These are phyloP conservation scores for Dolichopus griseipennis DNA, from an alignment of 2,888 invertebrate genomes.

Conservation along the genomic window DNA sequence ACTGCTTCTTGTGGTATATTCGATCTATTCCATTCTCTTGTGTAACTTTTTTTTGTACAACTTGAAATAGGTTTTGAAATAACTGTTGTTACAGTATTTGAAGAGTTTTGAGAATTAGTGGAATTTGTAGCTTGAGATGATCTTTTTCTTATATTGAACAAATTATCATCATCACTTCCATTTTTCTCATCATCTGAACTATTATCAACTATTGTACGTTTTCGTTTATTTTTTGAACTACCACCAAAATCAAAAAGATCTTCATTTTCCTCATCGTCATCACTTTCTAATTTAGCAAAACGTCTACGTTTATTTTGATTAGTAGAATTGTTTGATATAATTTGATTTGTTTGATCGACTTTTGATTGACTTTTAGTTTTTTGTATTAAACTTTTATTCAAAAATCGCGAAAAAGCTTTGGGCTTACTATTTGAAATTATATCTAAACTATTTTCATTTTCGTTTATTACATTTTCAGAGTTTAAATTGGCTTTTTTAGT, in stretches of 20 bases:
- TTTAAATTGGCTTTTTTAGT: background rate
- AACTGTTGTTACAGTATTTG: background rate
- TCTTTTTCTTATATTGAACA: slow-evolving; percentile 18
- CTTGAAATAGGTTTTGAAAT: slow-evolving; percentile 13
- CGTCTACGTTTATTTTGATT: slow-evolving; percentile 28
- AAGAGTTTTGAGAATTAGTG: slow-evolving; percentile 22
- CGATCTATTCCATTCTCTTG: slow-evolving; percentile 17
- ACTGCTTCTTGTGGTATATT: slow-evolving; percentile 26
- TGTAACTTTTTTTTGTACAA: slow-evolving; percentile 25
- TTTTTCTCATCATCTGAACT: slow-evolving; percentile 7
- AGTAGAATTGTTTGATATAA: slow-evolving; percentile 12
- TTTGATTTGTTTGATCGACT: background rate
- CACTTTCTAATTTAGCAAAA: slow-evolving; percentile 30
- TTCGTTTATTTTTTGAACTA: slow-evolving; percentile 14
- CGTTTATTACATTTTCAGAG: background rate
- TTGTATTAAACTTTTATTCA: background rate
- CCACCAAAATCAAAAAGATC: slow-evolving; percentile 34
- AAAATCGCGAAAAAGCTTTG: background rate
- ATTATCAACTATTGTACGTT: background rate
- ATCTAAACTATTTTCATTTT: background rate
- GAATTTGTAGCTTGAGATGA: slow-evolving; percentile 17
- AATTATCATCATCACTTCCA: slow-evolving; percentile 8
- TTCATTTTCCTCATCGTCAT: slow-evolving; percentile 29
- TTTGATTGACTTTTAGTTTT: background rate
- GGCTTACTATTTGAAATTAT: background rate